Evolutionary conservation across 2,888 invertebrate genomes (phyloP), one percentile per base, ranked within the genome.

Genomic region (Zygothrica quintamaculata): DNA sequence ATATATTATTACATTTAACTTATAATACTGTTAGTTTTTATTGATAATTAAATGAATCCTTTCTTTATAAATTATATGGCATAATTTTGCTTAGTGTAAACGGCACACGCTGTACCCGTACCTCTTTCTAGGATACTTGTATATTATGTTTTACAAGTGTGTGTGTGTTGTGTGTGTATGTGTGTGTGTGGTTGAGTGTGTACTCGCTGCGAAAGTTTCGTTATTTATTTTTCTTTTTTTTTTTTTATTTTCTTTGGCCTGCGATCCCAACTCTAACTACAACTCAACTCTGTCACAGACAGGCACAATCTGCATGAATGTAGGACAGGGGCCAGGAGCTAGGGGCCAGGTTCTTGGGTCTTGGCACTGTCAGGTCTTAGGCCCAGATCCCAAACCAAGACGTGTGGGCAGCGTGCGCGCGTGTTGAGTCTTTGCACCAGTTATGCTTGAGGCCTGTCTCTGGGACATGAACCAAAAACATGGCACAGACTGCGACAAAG

Each of bases 351-450:
- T 5, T 16, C 36, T 12, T 36, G 31, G 51, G 43, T 36, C 39
- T 5, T 4, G 36, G 13, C 3, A 5, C 36, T 11, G 36, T 13
- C 15, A 36, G 36, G 18, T 31, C 31, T 31, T n/a, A 37, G 48
- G 13, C 15, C 2, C 9, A 29, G 18, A 5, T 18, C 3, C 11
- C 50, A 46, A 33, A 44, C 34, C 13, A 31, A 26, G 57, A 50
- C 74, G 74, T 74, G 74, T 74, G 74, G 74, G 74, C 72, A 74
- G 74, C 67, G 36, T n/a, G n/a, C 34, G 64, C 70, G 74, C 72
- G 74, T 74, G 69, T 69, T 52, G 58, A 46, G 59, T 16, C 75
- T 67, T 77, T 84, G 85, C 78, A 79, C 82, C 79, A 79, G 82
- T 81, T 84, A 65, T 64, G 78, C 67, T 48, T 57, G 70, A 61